Conservation (phyloP, 1,140 invertebrate genomes). For the Pogonus chalceus region DNA sequence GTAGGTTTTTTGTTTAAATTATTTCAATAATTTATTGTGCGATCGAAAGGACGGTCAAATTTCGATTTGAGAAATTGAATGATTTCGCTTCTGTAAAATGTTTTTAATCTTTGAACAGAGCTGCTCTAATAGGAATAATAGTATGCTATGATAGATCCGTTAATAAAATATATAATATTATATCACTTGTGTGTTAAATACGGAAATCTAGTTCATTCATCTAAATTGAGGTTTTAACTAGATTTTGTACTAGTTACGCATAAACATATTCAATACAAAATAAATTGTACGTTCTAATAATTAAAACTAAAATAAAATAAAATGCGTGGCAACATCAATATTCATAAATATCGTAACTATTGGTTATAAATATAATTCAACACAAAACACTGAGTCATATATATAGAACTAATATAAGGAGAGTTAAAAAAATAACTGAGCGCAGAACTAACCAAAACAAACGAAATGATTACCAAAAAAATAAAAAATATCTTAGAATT, state of each 20-base stretch:
- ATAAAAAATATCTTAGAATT: too few relatives aligned
- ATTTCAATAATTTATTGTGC: neutral
- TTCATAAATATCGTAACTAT: neutral
- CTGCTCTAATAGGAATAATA: neutral
- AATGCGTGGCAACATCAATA: neutral
- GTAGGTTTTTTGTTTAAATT: too few relatives aligned
- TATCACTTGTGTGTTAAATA: neutral
- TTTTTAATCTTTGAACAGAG: neutral
- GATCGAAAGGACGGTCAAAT: neutral
- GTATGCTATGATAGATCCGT: too few relatives aligned
- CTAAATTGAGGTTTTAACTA: neutral
- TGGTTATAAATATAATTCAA: neutral
- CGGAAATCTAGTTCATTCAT: neutral
- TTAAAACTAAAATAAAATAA: neutral
- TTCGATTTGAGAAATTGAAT: neutral
- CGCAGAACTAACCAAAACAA: too few relatives aligned
- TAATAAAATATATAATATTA: neutral
- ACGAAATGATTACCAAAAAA: too few relatives aligned
- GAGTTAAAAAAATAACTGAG: neutral
- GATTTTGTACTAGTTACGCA: neutral
- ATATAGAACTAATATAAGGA: neutral
- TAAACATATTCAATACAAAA: neutral
- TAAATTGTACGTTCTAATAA: neutral
- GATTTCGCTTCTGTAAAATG: neutral
- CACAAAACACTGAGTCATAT: neutral